These are phyloP conservation scores for Heteromurus nitidus DNA, from an alignment of 2,888 invertebrate species.

Conservation along the genomic window DNA sequence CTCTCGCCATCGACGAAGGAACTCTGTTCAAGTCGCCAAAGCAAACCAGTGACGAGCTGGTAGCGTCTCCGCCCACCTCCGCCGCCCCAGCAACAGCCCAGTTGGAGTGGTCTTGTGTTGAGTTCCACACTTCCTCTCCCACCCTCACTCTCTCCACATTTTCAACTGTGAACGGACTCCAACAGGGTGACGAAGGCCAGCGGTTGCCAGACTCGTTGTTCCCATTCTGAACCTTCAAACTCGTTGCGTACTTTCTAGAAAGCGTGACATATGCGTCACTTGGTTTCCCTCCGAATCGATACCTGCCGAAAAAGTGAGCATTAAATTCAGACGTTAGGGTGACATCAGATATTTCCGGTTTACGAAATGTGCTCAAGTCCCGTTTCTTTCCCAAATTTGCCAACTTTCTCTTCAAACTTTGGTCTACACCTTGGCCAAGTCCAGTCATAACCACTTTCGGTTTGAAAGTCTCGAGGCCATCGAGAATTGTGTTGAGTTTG, in stretches of 20 bases:
- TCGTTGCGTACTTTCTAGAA: not conserved
- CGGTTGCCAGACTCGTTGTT: not conserved
- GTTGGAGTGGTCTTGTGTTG: not conserved
- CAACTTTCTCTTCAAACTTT: not conserved
- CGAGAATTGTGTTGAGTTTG: not conserved
- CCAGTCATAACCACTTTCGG: not conserved
- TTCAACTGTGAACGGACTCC: not conserved
- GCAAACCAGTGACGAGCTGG: not conserved
- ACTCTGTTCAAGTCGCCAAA: not conserved
- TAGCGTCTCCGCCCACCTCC: too few species aligned
- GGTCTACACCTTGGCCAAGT: not conserved
- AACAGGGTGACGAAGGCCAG: not conserved
- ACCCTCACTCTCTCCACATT: not conserved
- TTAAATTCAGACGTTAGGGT: not conserved
- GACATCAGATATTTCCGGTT: too few species aligned
- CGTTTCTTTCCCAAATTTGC: not conserved
- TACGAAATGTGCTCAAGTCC: not conserved
- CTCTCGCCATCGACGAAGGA: not conserved
- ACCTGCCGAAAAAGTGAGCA: not conserved
- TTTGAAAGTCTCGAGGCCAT: not conserved
- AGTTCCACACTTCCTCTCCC: not conserved
- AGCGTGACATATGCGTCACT: not conserved
- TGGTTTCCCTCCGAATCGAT: not conserved
- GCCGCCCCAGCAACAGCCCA: not conserved
- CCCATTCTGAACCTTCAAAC: not conserved